Base-by-base conservation (phyloP, 2,113 vertebrate genomes). In the Cochlearius cochlearius region DNA sequence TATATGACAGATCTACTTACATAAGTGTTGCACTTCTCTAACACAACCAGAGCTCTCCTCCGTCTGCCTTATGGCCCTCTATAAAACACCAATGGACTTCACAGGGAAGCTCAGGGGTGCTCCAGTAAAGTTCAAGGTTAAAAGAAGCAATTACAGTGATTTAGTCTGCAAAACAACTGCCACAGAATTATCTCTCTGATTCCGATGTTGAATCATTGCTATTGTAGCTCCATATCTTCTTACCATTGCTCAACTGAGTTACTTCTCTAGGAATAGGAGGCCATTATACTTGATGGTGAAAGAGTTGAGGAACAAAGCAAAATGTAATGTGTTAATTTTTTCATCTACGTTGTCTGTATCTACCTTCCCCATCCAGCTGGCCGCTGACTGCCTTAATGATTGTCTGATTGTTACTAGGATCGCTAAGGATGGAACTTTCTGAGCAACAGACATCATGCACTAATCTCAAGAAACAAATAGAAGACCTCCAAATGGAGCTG, bases 401-500 rank as follows among this genome's bases (percentile, higher is more conserved):
- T 90, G 32, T 94, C 62, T 94, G 53, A 21, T 79, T 95, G 55
- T 83, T 80, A n/a, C 58, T 98, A 99, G 99, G 99, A 87, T 98
- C 99, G 94, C 98, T 99, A 85, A 98, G 98, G 52, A 97, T 98
- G 80, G 99, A 99, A 97, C 95, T 99, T 89, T 98, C 97, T 5
- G 99, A 99, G 95, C 99, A 99, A 88, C 98, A 98, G 81, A 98
- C 97, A 2, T 97, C 97, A 47, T 99, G 99, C 98, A 98, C 96
- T 8, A 93, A 97, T 92, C 99, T 99, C 89, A 99, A 98, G 98
- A 98, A 99, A 97, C 98, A 99, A 96, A 97, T 99, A 66, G 99
- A 98, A 67, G 98, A 98, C 38, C 98, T 99, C 27, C 99, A 98
- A 94, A 96, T 97, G 5, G 98, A 99, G 92, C 98, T 99, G 63